These are phyloP conservation scores for Recurvirostra avosetta DNA, from an alignment of 2,113 vertebrate species.

Conservation along the genomic window DNA sequence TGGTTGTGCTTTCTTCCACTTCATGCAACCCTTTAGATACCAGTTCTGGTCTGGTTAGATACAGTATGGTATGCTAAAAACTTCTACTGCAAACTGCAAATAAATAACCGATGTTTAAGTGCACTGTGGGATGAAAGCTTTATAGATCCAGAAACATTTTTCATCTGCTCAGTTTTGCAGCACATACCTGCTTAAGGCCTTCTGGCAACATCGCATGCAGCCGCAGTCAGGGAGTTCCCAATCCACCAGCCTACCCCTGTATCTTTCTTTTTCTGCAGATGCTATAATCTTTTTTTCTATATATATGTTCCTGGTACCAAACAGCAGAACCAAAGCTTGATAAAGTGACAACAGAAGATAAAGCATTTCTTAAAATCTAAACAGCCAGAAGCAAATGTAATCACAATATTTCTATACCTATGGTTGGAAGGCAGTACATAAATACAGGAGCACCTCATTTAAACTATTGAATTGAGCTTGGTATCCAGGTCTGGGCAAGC, in stretches of 20 bases:
- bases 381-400: neutral
- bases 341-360: neutral
- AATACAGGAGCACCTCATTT: neutral
- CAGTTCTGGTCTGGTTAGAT: neutral
- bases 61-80: neutral
- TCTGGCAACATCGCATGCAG: neutral
- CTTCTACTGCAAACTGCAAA: neutral
- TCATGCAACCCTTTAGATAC: neutral
- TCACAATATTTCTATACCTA: neutral
- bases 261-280: neutral
- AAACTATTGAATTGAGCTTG: neutral
- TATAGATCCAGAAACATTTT: conserved; percentile 26
- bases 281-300: neutral
- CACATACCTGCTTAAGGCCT: neutral
- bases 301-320: neutral
- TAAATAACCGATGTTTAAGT: conserved; percentile 16
- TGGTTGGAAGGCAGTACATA: neutral
- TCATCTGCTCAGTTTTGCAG: neutral
- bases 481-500: neutral
- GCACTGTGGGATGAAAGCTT: conserved; percentile 10
- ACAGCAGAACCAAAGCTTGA: neutral
- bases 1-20: neutral
- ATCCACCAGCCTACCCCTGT: neutral
- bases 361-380: conserved; percentile 5
- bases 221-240: neutral